These are phyloP conservation scores for Ophiodon elongatus DNA, from an alignment of 2,113 vertebrate species.

Conservation along the genomic window DNA sequence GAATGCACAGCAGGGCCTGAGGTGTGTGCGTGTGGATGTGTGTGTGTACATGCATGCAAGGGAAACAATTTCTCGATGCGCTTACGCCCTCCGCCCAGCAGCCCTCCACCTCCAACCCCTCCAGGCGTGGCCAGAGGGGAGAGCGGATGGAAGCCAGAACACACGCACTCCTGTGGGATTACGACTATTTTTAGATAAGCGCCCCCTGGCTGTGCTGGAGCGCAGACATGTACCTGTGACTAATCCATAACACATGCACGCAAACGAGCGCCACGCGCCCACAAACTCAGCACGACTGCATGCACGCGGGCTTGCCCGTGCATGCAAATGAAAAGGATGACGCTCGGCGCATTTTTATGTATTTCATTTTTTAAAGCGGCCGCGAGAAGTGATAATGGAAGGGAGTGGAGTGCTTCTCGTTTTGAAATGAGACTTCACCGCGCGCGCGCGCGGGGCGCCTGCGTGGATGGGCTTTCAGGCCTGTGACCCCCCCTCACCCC, in stretches of 20 bases:
- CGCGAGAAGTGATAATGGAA: neutral
- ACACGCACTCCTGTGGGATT: slow-evolving; percentile 61
- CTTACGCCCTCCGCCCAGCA: slow-evolving; percentile 17
- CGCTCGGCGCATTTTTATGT: neutral
- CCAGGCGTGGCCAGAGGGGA: slow-evolving; percentile 52
- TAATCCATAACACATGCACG: slow-evolving; percentile 60
- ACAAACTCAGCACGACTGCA: slow-evolving; percentile 26
- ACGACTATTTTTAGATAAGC: slow-evolving; percentile 72
- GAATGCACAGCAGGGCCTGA: neutral
- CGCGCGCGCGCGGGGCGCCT: neutral
- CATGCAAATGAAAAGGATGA: slow-evolving; percentile 44
- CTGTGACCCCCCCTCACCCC: slow-evolving; percentile 60
- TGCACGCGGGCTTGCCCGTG: slow-evolving; percentile 5
- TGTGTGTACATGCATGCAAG: neutral
- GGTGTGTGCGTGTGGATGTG: neutral
- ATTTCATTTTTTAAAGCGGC: neutral
- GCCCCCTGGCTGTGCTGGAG: slow-evolving; percentile 68
- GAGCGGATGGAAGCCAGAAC: slow-evolving; percentile 52
- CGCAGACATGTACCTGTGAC: slow-evolving; percentile 73
- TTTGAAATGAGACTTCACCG: neutral
- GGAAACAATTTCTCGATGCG: slow-evolving; percentile 17
- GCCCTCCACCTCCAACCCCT: slow-evolving; percentile 45
- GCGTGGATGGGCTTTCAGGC: slow-evolving; percentile 15
- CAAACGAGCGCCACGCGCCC: slow-evolving; percentile 46
- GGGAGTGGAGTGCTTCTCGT: neutral